These are phyloP conservation scores for Squalus acanthias DNA, from an alignment of 2,797 vertebrate species.

Conservation along the genomic window DNA sequence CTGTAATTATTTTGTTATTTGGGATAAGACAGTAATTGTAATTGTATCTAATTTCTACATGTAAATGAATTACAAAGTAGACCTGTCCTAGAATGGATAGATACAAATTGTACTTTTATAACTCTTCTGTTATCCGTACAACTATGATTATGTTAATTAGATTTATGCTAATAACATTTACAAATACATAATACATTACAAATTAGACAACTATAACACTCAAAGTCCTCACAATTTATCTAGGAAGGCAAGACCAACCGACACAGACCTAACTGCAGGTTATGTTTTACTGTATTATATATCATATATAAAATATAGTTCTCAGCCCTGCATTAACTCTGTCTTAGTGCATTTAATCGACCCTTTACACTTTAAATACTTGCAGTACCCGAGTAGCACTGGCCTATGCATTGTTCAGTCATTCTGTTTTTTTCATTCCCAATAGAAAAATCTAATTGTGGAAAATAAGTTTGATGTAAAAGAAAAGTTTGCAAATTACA, in stretches of 20 bases:
- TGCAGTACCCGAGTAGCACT: background rate
- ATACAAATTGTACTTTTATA: conserved; percentile 10
- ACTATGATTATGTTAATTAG: conserved; percentile 14
- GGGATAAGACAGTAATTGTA: background rate
- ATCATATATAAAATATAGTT: background rate
- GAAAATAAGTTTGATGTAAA: background rate
- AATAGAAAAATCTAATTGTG: background rate
- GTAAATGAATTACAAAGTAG: conserved; percentile 26
- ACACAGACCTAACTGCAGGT: background rate
- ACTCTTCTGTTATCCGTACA: background rate
- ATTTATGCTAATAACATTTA: background rate
- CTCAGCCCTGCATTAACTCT: background rate
- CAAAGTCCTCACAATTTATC: background rate
- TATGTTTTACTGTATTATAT: background rate
- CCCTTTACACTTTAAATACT: background rate
- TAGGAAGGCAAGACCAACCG: background rate
- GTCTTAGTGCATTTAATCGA: background rate
- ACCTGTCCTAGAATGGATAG: background rate
- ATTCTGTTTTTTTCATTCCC: background rate
- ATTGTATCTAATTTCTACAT: background rate
- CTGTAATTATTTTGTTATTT: background rate
- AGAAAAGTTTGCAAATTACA: background rate
- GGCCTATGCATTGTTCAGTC: background rate
- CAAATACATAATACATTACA: background rate
- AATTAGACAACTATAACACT: conserved; percentile 1